Evolutionary conservation across 2,797 vertebrate species (phyloP), one percentile per base, ranked within the genome.

Genomic region (Sebastes glaucus): DNA sequence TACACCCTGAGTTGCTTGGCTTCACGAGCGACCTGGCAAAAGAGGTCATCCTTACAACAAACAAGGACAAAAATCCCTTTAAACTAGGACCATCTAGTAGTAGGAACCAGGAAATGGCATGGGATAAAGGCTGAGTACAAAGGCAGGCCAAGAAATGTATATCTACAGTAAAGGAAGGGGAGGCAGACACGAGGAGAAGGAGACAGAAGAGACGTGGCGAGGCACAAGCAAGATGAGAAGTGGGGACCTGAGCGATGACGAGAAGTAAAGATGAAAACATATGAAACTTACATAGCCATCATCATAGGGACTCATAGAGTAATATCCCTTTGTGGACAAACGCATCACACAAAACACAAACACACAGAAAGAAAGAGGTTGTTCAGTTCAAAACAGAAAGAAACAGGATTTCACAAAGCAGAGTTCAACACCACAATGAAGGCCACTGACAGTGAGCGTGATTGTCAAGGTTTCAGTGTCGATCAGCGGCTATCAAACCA

Each of bases 241-340:
- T 46, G 70, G 72, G 16, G 35, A 71, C 22, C 33, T 65, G 74
- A 59, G 71, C 3, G 14, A 61, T 46, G 79, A 80, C 20, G 69
- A 62, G 69, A 80, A 56, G 80, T 89, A 92, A 94, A 94, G 83
- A 92, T 91, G 89, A 91, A 95, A 96, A 89, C 82, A 84, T 83
- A 93, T 94, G 81, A 90, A 94, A 98, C 97, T 98, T 98, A 98
- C 97, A 98, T 97, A 97, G 96, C 94, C 97, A 94, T 97, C 97
- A 96, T 97, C 96, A 97, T 96, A 97, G 83, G 97, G 96, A 96
- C 96, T 97, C 96, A 97, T 95, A 97, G 96, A 97, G 96, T 96
- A 97, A 97, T 96, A 97, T 94, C 96, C 97, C 97, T 98, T 97
- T 94, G 95, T 55, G 81, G 94, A 94, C 85, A 96, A 90, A 92